These are phyloP conservation scores for Diploptera punctata DNA, from an alignment of 2,888 invertebrate genomes.

Conservation along the genomic window DNA sequence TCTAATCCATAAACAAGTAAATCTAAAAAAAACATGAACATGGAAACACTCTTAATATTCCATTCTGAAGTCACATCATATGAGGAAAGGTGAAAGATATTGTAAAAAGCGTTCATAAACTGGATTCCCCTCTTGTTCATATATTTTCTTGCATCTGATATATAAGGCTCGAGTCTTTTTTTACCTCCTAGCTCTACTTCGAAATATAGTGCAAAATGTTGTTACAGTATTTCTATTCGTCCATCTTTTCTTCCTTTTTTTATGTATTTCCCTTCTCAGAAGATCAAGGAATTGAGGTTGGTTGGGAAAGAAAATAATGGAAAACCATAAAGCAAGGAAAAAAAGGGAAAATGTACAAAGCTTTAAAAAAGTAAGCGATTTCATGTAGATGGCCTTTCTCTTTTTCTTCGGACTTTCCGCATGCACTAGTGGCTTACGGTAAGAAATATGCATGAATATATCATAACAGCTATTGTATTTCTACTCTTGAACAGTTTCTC, in stretches of 20 bases:
- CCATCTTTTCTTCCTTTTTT: not conserved
- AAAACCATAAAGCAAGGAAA: not conserved
- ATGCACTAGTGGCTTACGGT: not conserved
- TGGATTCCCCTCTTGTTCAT: too few species aligned
- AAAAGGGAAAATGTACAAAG: not conserved
- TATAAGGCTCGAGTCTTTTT: too few species aligned
- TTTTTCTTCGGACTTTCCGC: not conserved
- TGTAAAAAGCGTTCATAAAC: too few species aligned
- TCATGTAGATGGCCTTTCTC: not conserved
- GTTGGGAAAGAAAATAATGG: not conserved
- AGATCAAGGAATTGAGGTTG: not conserved
- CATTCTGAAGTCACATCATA: too few species aligned
- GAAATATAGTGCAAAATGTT: conserved; percentile 33
- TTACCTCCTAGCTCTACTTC: conserved; percentile 29
- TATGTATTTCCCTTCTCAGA: not conserved
- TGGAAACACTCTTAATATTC: too few species aligned
- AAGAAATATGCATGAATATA: not conserved
- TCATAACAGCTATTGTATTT: not conserved
- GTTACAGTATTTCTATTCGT: conserved; percentile 12
- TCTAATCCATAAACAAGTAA: too few species aligned
- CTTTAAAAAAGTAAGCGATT: not conserved
- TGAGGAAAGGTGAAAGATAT: too few species aligned
- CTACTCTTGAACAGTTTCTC: too few species aligned
- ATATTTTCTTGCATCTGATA: too few species aligned
- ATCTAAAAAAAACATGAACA: too few species aligned